These are phyloP conservation scores for Ochlodes sylvanus DNA, from an alignment of 2,888 invertebrate species.

Conservation along the genomic window DNA sequence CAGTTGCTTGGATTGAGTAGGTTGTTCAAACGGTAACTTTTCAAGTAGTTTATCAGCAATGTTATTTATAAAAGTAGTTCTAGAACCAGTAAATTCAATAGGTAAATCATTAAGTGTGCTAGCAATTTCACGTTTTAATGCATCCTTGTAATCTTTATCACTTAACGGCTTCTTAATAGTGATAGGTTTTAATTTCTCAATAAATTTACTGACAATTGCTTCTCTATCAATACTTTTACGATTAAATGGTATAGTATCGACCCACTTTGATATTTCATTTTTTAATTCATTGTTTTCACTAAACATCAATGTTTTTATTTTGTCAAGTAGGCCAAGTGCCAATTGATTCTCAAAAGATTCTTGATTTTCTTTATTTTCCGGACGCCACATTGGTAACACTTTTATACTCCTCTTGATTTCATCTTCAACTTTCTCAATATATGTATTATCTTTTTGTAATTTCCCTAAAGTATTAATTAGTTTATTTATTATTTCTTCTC, in stretches of 20 bases:
- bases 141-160: constrained; percentile 16
- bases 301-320: not conserved
- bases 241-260: constrained; percentile 3
- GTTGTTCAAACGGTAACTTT: constrained; percentile 11
- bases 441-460: constrained; percentile 46
- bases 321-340: constrained; percentile 45
- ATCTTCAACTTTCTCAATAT: constrained; percentile 45
- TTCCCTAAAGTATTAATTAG: constrained; percentile 41
- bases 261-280: constrained; percentile 27
- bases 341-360: constrained; percentile 50
- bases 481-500: constrained; percentile 42
- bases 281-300: constrained; percentile 7
- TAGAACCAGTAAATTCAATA: not conserved
- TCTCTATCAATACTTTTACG: constrained; percentile 7
- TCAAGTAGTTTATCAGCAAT: constrained; percentile 4
- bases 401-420: constrained; percentile 49
- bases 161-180: not conserved
- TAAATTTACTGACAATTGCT: constrained; percentile 5
- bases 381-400: constrained; percentile 57
- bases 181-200: constrained; percentile 6
- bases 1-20: not conserved
- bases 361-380: constrained; percentile 46
- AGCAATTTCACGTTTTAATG: constrained; percentile 23
- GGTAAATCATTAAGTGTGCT: constrained; percentile 12
- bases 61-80: constrained; percentile 4